Conservation (phyloP, 2,888 invertebrate species). For the Hydraecia micacea region DNA sequence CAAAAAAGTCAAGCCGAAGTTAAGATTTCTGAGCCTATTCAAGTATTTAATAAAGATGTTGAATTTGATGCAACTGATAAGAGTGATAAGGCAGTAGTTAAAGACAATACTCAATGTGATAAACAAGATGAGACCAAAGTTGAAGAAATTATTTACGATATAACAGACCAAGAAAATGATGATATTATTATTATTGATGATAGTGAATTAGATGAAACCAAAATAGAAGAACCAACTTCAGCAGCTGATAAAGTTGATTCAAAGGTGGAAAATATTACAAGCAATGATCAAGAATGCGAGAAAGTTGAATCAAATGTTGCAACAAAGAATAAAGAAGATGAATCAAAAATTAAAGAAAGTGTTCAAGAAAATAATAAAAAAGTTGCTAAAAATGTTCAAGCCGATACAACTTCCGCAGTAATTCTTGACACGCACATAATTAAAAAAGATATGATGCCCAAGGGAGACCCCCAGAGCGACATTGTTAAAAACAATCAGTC, state of each 20-base stretch:
- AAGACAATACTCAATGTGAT: constrained; percentile 51
- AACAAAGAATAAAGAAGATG: constrained; percentile 15
- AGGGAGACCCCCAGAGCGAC: not conserved
- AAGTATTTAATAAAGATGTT: constrained; percentile 13
- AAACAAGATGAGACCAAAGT: constrained; percentile 45
- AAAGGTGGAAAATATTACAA: constrained; percentile 10
- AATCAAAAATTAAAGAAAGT: constrained; percentile 28
- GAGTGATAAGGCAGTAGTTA: constrained; percentile 24
- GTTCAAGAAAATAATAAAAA: constrained; percentile 18
- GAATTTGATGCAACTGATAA: constrained; percentile 27
- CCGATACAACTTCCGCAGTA: constrained; percentile 5
- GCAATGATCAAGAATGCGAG: constrained; percentile 3
- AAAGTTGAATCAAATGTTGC: constrained; percentile 18
- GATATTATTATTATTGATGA: constrained; percentile 51
- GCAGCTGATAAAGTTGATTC: not conserved
- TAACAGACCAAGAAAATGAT: constrained; percentile 39
- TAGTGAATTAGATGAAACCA: constrained; percentile 43
- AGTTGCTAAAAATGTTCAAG: constrained; percentile 2
- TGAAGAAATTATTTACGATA: constrained; percentile 50
- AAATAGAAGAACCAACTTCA: constrained; percentile 8
- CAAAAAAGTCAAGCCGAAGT: constrained; percentile 21
- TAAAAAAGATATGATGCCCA: not conserved
- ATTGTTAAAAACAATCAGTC: constrained; percentile 35
- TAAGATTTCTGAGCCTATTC: constrained; percentile 33
- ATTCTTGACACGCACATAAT: constrained; percentile 1